These are phyloP conservation scores for Drosophila nigromelanica DNA, from an alignment of 1,140 invertebrate species.

Conservation along the genomic window DNA sequence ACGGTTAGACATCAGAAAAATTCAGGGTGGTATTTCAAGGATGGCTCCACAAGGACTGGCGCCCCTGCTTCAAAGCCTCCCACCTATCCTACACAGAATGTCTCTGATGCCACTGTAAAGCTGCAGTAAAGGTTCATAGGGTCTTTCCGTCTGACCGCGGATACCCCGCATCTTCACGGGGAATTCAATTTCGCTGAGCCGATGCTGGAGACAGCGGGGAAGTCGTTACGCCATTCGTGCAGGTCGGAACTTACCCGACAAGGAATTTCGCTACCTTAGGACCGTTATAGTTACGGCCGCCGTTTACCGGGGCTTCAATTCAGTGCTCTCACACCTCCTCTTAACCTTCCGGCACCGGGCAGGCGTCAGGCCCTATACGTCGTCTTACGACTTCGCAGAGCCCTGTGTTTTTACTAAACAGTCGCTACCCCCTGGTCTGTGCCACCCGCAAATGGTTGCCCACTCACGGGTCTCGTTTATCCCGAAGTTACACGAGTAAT, in stretches of 20 bases:
- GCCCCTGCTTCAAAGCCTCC: slow-evolving; percentile 14
- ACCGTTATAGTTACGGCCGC: slow-evolving; percentile 84
- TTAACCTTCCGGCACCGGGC: slow-evolving; percentile 21
- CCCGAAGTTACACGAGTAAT: slow-evolving; percentile 12
- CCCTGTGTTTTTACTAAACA: slow-evolving; percentile 19
- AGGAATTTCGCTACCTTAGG: slow-evolving; percentile 78
- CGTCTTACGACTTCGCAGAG: slow-evolving; percentile 10
- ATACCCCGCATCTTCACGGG: slow-evolving; percentile 14
- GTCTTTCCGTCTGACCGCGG: slow-evolving; percentile 16
- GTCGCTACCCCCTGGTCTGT: slow-evolving; percentile 10
- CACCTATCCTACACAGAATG: slow-evolving; percentile 16
- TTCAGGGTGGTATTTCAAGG: slow-evolving; percentile 22
- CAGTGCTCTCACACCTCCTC: slow-evolving; percentile 7
- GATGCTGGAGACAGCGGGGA: slow-evolving; percentile 80
- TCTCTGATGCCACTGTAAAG: slow-evolving; percentile 3
- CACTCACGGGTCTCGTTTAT: slow-evolving; percentile 4
- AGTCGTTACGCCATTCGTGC: slow-evolving; percentile 69
- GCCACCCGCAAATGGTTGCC: slow-evolving; percentile 6
- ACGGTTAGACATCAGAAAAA: slow-evolving; percentile 5
- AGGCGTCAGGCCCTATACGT: slow-evolving; percentile 17
- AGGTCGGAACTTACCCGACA: slow-evolving; percentile 64
- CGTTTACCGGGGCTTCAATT: slow-evolving; percentile 84
- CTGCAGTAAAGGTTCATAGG: slow-evolving; percentile 15
- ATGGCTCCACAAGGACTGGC: slow-evolving; percentile 13
- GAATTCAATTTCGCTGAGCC: slow-evolving; percentile 17